Base-by-base conservation (phyloP, 2,888 invertebrate species). In the Clivina fossor region DNA sequence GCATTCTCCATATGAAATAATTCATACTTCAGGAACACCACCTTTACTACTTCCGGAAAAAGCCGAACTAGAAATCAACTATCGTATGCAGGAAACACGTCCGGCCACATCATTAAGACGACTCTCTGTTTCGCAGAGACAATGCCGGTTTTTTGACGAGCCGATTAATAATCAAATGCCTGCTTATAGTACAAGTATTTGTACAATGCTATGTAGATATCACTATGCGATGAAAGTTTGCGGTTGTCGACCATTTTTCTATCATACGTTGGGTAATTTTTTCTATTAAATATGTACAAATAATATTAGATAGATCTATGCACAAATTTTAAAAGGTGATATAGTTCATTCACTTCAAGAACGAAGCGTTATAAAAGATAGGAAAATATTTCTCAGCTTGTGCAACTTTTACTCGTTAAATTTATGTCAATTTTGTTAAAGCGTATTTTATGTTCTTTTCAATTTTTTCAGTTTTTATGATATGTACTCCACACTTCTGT, bases 241-340 rank as follows among this genome's bases (percentile, higher is more conserved):
- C 60, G 78, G 78, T 1, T 84, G 84, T 63, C 74, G 73, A 19
- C 84, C 84, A 0, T 82, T 79, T 60, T 83, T 82, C 64, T 82
- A 83, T 60, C 75, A 77, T 47, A 78, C 78, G 62, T 76, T 78
- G 63, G 76, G 81, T 78, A 69, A 62, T 55, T 24, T 24, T 24
- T 24, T 24, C 4, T n/a, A n/a, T n/a, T n/a, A n/a, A n/a, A n/a
- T n/a, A n/a, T n/a, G n/a, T n/a, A n/a, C n/a, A n/a, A n/a, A n/a
- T n/a, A n/a, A n/a, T n/a, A n/a, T n/a, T n/a, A n/a, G n/a, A n/a
- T n/a, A n/a, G n/a, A n/a, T n/a, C n/a, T n/a, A n/a, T n/a, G n/a
- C n/a, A n/a, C n/a, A n/a, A n/a, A n/a, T n/a, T n/a, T n/a, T n/a
- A n/a, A n/a, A n/a, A n/a, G n/a, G n/a, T n/a, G n/a, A n/a, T n/a